These are phyloP conservation scores for Malthinus flaveolus DNA, from an alignment of 2,888 invertebrate species.

Conservation along the genomic window DNA sequence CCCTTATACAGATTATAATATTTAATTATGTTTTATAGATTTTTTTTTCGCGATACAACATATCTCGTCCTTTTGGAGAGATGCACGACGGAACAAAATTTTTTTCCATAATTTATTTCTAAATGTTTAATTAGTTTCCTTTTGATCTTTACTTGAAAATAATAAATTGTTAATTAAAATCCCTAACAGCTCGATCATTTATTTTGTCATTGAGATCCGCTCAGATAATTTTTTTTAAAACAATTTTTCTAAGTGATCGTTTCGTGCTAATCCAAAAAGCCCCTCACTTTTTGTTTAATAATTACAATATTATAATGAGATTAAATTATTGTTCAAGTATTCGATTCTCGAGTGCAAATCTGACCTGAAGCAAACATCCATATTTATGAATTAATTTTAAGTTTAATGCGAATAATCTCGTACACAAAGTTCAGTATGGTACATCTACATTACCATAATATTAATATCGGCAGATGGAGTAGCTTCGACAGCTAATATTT, in stretches of 20 bases:
- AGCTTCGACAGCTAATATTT: conserved; percentile 38
- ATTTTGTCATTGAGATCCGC: no score
- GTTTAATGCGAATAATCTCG: conserved; percentile 47
- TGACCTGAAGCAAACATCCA: conserved; percentile 40
- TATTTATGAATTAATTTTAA: conserved; percentile 49
- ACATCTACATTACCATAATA: conserved; percentile 36
- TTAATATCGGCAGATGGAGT: conserved; percentile 36
- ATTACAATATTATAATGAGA: conserved; percentile 2
- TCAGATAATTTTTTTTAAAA: no score
- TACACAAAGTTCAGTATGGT: conserved; percentile 41
- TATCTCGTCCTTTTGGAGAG: conserved; percentile 10
- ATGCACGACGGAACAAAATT: background rate
- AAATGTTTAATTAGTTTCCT: background rate
- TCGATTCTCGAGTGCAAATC: conserved; percentile 1
- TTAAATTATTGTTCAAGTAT: background rate
- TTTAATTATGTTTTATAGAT: conserved; percentile 40
- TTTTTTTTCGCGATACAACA: conserved; percentile 19
- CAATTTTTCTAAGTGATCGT: no score
- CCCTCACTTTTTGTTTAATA: background rate
- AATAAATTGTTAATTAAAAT: background rate
- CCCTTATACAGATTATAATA: conserved; percentile 41
- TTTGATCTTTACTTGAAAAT: background rate
- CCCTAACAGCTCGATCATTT: background rate
- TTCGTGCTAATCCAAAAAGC: no score
- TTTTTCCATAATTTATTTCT: background rate